A percentile compares a stretch with the other conserved stretches of the same genome.
phyloP scores from a whole-genome alignment of 2,888 invertebrate species.

The Brachynemurus nebulosus region DNA sequence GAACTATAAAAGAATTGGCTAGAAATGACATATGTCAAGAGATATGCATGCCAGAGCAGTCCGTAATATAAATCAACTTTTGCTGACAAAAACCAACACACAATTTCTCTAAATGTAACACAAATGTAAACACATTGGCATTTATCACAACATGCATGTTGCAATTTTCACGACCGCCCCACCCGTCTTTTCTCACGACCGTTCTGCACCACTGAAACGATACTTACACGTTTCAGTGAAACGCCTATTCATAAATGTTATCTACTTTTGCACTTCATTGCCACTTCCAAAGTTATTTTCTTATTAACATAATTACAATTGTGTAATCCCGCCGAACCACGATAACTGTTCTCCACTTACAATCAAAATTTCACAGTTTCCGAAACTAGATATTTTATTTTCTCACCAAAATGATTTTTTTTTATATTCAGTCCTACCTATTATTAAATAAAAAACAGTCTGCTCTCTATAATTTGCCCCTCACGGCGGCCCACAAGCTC shows the following conservation, averaged over 20 bases:
- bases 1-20: slow-evolving; percentile 1
- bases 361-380: not conserved
- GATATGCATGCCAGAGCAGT: not conserved
- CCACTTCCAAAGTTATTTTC: not conserved
- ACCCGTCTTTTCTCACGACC: not conserved
- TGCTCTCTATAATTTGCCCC: slow-evolving; percentile 10
- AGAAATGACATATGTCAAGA: slow-evolving; percentile 3
- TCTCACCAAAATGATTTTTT: not conserved
- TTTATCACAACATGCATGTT: slow-evolving; percentile 6
- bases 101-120: not conserved
- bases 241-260: not conserved
- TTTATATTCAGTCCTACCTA: slow-evolving; percentile 2
- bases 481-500: slow-evolving; percentile 23
- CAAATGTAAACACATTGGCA: slow-evolving; percentile 1
- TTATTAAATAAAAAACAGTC: slow-evolving; percentile 7
- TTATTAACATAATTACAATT: too few relatives aligned
- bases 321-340: too few relatives aligned
- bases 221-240: not conserved
- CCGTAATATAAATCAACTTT: not conserved
- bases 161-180: slow-evolving; percentile 4
- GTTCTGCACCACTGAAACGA: not conserved
- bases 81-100: not conserved
- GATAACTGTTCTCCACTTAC: too few relatives aligned
- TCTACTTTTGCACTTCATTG: not conserved
- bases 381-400: not conserved